Conservation (phyloP, 1,140 invertebrate genomes). For the Cotesia chilonis region DNA sequence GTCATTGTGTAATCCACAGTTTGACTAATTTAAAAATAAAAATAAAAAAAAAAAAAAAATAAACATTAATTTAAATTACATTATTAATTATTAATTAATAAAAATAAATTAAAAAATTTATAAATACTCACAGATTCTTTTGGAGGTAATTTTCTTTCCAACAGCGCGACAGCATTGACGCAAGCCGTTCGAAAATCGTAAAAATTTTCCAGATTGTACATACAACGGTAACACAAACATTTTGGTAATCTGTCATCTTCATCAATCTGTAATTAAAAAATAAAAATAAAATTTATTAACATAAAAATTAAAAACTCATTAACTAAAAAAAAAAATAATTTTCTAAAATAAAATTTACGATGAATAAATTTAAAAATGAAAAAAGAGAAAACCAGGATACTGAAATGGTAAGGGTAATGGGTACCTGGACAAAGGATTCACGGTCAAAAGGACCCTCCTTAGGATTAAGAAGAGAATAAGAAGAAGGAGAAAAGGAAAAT, state of each 20-base stretch:
- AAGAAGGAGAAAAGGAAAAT: no score
- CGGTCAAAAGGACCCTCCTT: no score
- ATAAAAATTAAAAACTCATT: slow-evolving; percentile 17
- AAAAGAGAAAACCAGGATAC: background rate
- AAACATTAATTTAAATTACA: background rate
- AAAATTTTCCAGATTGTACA: slow-evolving; percentile 68
- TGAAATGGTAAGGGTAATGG: background rate
- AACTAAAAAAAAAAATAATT: background rate
- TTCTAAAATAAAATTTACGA: no score
- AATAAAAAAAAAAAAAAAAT: background rate
- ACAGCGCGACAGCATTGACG: slow-evolving; percentile 61
- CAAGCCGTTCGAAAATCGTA: slow-evolving; percentile 67
- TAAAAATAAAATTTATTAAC: background rate
- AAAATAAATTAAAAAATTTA: background rate
- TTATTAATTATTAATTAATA: background rate
- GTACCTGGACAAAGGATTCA: no score
- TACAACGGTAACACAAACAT: slow-evolving; percentile 66
- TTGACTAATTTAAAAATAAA: slow-evolving; percentile 33
- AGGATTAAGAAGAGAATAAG: no score
- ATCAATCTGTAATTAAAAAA: slow-evolving; percentile 57
- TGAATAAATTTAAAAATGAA: background rate
- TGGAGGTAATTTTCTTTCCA: slow-evolving; percentile 58
- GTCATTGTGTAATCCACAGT: slow-evolving; percentile 29
- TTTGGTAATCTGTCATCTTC: slow-evolving; percentile 65
- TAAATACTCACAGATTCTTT: slow-evolving; percentile 23